Evolutionary conservation across 2,113 vertebrate species (phyloP), one percentile per base, ranked within the genome.

Genomic region (Plecotus auritus): DNA sequence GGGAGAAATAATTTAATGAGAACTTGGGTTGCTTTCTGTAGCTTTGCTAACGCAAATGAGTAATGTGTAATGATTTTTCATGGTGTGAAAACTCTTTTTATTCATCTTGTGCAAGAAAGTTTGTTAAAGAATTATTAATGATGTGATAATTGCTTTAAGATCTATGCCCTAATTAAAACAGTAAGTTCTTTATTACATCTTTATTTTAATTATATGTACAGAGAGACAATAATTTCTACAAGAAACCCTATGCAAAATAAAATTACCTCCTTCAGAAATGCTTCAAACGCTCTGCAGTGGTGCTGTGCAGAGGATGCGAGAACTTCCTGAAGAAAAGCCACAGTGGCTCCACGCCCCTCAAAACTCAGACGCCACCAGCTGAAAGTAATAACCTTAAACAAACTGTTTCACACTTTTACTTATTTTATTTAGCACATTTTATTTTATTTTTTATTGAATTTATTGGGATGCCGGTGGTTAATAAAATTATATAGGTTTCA

Each of bases 161-260:
- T 98, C 97, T 98, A 98, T 98, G 95, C 85, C 94, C 97, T 98
- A 98, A 98, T 98, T 98, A 98, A 98, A 98, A 97, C 94, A 91
- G 97, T 98, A 98, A 98, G 98, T 98, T 98, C 96, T 98, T 98
- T 98, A 98, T 98, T 98, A 96, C 95, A 84, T 98, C 97, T 98
- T 98, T 98, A 98, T 98, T 98, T 98, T 98, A 98, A 98, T 98
- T 98, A 98, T 98, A 95, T 97, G 81, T 97, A 96, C 95, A 98
- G 98, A 98, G 98, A 98, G 96, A 98, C 98, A 98, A 98, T 98
- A 98, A 98, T 98, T 98, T 98, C 98, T 98, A 98, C 96, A 98
- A 97, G 97, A 97, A 98, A 97, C 78, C 81, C 4, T 17, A 37
- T 96, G 4, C 97, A 97, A 98, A 98, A 97, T 98, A 98, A 98